phyloP scores from a whole-genome alignment of 2,797 vertebrate genomes.

The Chloroceryle amazona region DNA sequence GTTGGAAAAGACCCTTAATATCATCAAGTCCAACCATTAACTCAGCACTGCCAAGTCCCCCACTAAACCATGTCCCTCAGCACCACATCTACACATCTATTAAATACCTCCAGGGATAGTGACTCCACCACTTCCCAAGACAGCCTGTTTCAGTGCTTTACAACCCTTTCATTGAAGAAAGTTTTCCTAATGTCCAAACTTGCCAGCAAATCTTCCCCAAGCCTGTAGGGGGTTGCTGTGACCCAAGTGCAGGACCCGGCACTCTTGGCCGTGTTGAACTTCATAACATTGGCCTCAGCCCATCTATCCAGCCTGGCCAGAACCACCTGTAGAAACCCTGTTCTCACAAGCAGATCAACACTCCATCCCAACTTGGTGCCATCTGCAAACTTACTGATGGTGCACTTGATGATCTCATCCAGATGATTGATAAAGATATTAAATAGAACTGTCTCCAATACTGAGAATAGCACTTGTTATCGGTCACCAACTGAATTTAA shows the following conservation, averaged over 20 bases:
- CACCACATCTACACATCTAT: not conserved
- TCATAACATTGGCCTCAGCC: not conserved
- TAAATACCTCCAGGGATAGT: not conserved
- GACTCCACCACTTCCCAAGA: not conserved
- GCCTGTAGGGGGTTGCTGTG: not conserved
- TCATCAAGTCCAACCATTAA: not conserved
- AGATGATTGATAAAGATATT: not conserved
- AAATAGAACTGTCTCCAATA: not conserved
- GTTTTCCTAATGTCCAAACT: not conserved
- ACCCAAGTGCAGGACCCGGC: not conserved
- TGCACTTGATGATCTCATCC: not conserved
- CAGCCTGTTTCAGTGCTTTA: not conserved
- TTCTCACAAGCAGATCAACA: not conserved
- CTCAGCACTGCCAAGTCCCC: not conserved
- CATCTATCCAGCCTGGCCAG: not conserved
- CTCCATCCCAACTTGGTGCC: not conserved
- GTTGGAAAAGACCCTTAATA: not conserved
- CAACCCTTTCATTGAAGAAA: not conserved
- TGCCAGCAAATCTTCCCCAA: not conserved
- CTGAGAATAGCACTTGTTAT: not conserved
- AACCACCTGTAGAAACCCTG: not conserved
- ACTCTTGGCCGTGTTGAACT: not conserved
- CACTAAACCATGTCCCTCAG: not conserved
- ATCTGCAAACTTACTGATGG: not conserved
- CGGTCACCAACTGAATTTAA: not conserved